These are phyloP conservation scores for Chymomyza fuscimana DNA, from an alignment of 2,888 invertebrate species.

Conservation along the genomic window DNA sequence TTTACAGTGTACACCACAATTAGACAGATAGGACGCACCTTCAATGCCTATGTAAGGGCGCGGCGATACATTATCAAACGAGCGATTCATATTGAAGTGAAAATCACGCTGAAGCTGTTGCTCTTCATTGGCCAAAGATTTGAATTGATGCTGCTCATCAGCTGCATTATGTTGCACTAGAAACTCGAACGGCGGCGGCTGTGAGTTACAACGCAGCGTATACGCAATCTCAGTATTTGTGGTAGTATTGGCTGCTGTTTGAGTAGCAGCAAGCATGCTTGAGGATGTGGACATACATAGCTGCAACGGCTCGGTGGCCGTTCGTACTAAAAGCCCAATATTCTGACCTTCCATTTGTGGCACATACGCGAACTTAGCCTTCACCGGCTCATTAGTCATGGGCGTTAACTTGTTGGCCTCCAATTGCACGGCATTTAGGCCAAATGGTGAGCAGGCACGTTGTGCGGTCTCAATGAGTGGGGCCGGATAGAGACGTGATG, in stretches of 20 bases:
- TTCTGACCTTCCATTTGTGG: conserved; percentile 76
- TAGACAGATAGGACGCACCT: conserved; percentile 59
- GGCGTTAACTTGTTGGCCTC: conserved; percentile 26
- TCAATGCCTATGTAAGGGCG: conserved; percentile 76
- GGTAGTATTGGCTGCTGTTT: conserved; percentile 37
- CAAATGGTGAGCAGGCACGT: conserved; percentile 70
- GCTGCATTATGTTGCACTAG: conserved; percentile 49
- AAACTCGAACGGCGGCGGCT: conserved; percentile 70
- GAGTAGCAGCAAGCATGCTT: conserved; percentile 53
- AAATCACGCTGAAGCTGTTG: conserved; percentile 43
- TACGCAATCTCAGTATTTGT: conserved; percentile 17
- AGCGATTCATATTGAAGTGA: conserved; percentile 63
- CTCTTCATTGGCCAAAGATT: conserved; percentile 32
- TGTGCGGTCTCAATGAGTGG: conserved; percentile 64
- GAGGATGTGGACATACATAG: conserved; percentile 54
- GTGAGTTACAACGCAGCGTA: conserved; percentile 63
- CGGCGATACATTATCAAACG: conserved; percentile 77
- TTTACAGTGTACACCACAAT: background rate
- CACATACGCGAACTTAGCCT: conserved; percentile 55
- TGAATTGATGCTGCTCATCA: background rate
- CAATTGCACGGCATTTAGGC: conserved; percentile 60
- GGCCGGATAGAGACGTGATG: conserved; percentile 64
- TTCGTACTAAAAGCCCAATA: conserved; percentile 69
- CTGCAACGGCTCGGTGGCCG: conserved; percentile 52
- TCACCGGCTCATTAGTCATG: conserved; percentile 23